Conservation (phyloP, 2,888 invertebrate species). For the Morinoia aosen region DNA sequence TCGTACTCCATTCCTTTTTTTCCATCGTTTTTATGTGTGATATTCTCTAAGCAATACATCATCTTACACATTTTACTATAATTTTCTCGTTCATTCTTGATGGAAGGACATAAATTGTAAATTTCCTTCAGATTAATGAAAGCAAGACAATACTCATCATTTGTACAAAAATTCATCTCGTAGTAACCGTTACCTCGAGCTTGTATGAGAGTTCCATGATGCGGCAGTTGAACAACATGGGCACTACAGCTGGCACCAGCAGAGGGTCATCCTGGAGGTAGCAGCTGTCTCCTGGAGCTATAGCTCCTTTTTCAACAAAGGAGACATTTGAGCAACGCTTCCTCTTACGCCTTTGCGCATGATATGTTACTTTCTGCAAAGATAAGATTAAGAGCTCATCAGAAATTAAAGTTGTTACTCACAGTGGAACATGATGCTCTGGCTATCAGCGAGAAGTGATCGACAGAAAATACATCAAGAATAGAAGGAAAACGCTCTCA, state of each 20-base stretch:
- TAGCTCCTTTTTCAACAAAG: neutral
- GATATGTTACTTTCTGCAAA: neutral
- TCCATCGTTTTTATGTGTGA: too few relatives aligned
- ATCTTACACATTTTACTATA: too few relatives aligned
- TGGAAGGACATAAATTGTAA: neutral
- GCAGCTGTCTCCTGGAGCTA: slow-evolving; percentile 18
- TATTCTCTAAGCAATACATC: too few relatives aligned
- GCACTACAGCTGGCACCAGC: neutral
- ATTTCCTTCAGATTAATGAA: neutral
- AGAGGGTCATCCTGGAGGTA: neutral
- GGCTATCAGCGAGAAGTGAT: neutral
- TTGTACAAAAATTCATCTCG: too few relatives aligned
- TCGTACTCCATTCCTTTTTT: too few relatives aligned
- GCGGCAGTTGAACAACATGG: neutral
- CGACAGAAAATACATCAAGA: neutral
- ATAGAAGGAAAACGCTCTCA: neutral
- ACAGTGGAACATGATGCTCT: neutral
- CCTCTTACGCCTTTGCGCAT: neutral
- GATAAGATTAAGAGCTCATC: neutral
- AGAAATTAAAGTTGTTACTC: neutral
- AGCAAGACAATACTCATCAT: too few relatives aligned
- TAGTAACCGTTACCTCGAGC: neutral
- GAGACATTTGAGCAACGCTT: neutral
- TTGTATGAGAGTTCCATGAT: neutral
- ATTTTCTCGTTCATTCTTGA: neutral